A percentile compares a stretch with the other conserved stretches of the same genome.
Conservation (phyloP, 1,140 invertebrate genomes). For the Bombus consobrinus region DNA sequence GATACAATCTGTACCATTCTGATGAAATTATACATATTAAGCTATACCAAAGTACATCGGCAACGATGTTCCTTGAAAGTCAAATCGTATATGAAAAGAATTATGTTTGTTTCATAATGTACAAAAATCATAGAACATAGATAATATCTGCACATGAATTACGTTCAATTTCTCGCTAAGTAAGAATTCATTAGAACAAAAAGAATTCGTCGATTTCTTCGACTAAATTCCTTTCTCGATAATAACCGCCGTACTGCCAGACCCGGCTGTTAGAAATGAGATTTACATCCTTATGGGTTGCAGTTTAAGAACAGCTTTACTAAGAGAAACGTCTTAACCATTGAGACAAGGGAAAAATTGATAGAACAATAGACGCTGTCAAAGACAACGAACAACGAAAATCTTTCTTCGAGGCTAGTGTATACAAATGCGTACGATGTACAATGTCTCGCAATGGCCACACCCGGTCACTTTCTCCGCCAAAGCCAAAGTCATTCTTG, state of each 20-base stretch:
- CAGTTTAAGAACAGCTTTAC: background rate
- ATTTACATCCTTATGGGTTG: slow-evolving; percentile 1
- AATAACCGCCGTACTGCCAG: background rate
- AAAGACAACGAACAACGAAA: slow-evolving; percentile 26
- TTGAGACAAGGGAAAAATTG: background rate
- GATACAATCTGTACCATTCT: background rate
- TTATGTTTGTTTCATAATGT: no score
- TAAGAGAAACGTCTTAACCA: background rate
- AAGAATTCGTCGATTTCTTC: background rate
- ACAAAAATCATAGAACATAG: no score
- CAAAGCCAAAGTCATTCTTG: slow-evolving; percentile 69
- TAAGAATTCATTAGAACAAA: no score
- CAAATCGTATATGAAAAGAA: no score
- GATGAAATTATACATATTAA: background rate
- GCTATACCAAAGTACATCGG: no score
- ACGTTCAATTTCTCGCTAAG: no score
- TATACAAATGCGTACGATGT: slow-evolving; percentile 39
- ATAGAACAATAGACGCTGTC: slow-evolving; percentile 34
- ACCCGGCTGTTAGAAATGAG: background rate
- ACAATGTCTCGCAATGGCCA: slow-evolving; percentile 54
- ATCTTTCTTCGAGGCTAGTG: slow-evolving; percentile 14
- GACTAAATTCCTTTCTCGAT: background rate
- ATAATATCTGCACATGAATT: no score
- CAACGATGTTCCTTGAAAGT: no score
- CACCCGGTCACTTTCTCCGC: slow-evolving; percentile 70